A percentile compares a stretch with the other conserved stretches of the same genome.
phyloP scores from a whole-genome alignment of 2,797 vertebrate species.

The Strix occidentalis region DNA sequence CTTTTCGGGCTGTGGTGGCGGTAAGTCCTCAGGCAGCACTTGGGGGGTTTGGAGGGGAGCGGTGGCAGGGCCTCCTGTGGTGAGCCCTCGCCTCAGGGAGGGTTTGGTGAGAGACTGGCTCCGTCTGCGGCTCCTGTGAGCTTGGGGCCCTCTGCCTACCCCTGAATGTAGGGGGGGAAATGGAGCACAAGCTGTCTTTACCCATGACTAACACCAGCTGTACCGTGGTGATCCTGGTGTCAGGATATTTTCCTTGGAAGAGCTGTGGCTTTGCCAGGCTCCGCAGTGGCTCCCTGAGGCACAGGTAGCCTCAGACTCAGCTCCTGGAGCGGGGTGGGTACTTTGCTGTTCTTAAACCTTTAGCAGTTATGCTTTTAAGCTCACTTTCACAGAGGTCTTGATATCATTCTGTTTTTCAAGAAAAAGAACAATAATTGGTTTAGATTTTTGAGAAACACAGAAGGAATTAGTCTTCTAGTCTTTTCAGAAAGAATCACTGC shows the following conservation, averaged over 20 bases:
- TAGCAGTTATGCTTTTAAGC: not conserved
- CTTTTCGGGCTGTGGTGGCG: not conserved
- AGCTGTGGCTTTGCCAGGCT: not conserved
- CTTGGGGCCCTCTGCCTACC: not conserved
- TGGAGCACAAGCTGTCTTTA: not conserved
- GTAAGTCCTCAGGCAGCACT: not conserved
- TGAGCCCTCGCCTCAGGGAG: not conserved
- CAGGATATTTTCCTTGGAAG: not conserved
- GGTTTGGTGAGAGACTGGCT: not conserved
- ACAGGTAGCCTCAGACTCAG: not conserved
- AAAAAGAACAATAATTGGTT: not conserved
- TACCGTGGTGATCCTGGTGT: not conserved
- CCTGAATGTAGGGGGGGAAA: not conserved
- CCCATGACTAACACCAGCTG: fast-evolving
- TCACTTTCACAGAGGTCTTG: not conserved
- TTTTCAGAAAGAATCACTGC: not conserved
- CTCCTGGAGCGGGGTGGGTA: not conserved
- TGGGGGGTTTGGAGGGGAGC: no score
- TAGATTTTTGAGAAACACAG: not conserved
- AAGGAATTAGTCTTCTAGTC: not conserved
- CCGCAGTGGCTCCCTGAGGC: not conserved
- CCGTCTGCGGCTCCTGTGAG: not conserved
- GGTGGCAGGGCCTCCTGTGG: not conserved
- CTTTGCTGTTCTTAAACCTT: not conserved
- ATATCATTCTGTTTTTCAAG: not conserved